These are phyloP conservation scores for Pycnomerus fuliginosus DNA, from an alignment of 2,888 invertebrate genomes.

Conservation along the genomic window DNA sequence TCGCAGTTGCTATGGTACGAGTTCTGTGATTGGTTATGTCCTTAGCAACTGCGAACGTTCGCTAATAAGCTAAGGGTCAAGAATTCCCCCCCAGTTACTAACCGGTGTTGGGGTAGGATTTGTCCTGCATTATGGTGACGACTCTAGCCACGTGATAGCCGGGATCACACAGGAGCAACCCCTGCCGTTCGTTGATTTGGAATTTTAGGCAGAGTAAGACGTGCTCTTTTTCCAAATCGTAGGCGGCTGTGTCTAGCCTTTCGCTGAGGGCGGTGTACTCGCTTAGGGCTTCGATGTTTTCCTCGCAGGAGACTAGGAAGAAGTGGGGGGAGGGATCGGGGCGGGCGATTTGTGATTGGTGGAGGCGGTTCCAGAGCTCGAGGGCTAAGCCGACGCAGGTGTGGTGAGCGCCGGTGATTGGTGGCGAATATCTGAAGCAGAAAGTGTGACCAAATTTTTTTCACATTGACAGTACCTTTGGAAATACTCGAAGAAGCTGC, in stretches of 20 bases:
- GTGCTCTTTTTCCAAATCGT: slow-evolving; percentile 81
- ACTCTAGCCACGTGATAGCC: slow-evolving; percentile 88
- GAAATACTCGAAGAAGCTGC: slow-evolving; percentile 70
- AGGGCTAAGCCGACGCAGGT: slow-evolving; percentile 89
- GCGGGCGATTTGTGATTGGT: slow-evolving; percentile 62
- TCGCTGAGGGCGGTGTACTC: slow-evolving; percentile 62
- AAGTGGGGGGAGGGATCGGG: slow-evolving; percentile 67
- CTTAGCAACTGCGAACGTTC: too few relatives aligned
- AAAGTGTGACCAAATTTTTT: background rate
- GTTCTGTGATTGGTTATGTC: too few relatives aligned
- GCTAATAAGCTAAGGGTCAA: background rate
- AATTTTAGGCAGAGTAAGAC: slow-evolving; percentile 78
- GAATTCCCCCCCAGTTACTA: slow-evolving; percentile 29
- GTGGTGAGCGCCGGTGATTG: slow-evolving; percentile 74
- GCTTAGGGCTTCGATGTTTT: slow-evolving; percentile 66
- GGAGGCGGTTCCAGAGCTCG: slow-evolving; percentile 70
- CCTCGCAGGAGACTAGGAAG: slow-evolving; percentile 84
- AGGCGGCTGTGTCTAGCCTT: slow-evolving; percentile 59
- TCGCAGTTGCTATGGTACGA: too few relatives aligned
- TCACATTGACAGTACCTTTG: slow-evolving; percentile 51
- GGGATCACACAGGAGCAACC: slow-evolving; percentile 82
- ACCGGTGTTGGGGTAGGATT: slow-evolving; percentile 83
- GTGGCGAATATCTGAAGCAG: slow-evolving; percentile 70
- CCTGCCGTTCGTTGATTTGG: slow-evolving; percentile 69
- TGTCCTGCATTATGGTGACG: slow-evolving; percentile 84